Evolutionary conservation across 1,140 invertebrate genomes (phyloP).

Genomic region (Drosophila micromelanica): DNA sequence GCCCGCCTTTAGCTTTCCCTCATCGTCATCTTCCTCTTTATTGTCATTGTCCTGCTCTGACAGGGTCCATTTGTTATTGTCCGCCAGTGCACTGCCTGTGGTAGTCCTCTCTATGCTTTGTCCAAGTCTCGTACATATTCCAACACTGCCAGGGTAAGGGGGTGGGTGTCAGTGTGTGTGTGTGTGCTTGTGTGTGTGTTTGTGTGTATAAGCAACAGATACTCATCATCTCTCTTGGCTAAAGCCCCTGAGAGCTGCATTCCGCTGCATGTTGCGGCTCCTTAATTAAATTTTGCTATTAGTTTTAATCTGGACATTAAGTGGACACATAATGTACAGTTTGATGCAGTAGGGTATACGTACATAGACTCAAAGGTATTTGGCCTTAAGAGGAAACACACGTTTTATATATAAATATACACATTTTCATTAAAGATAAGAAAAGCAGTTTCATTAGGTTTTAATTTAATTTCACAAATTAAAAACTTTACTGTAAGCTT

Average conservation of each 20-base stretch:
- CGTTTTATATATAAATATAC: background rate
- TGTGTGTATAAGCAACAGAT: slow-evolving; percentile 15
- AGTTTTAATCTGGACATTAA: slow-evolving; percentile 64
- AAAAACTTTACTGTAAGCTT: too few relatives aligned
- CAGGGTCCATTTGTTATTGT: slow-evolving; percentile 77
- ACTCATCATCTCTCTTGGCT: slow-evolving; percentile 69
- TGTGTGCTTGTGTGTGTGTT: background rate
- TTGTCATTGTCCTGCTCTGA: slow-evolving; percentile 55
- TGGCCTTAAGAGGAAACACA: background rate
- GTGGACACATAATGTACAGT: slow-evolving; percentile 33
- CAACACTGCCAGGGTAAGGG: background rate
- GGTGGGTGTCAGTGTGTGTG: too few relatives aligned
- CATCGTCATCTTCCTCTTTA: slow-evolving; percentile 5
- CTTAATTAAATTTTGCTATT: slow-evolving; percentile 77
- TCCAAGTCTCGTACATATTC: slow-evolving; percentile 44
- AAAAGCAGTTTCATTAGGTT: too few relatives aligned
- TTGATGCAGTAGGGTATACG: background rate
- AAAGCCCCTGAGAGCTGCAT: slow-evolving; percentile 51
- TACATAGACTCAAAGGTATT: background rate
- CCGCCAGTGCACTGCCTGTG: slow-evolving; percentile 71
- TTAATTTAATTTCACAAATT: too few relatives aligned
- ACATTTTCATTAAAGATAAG: background rate
- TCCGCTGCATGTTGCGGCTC: slow-evolving; percentile 42
- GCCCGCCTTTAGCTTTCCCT: background rate
- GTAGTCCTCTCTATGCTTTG: slow-evolving; percentile 47